Conservation (phyloP, 1,140 invertebrate genomes). For the Chironomus tepperi region DNA sequence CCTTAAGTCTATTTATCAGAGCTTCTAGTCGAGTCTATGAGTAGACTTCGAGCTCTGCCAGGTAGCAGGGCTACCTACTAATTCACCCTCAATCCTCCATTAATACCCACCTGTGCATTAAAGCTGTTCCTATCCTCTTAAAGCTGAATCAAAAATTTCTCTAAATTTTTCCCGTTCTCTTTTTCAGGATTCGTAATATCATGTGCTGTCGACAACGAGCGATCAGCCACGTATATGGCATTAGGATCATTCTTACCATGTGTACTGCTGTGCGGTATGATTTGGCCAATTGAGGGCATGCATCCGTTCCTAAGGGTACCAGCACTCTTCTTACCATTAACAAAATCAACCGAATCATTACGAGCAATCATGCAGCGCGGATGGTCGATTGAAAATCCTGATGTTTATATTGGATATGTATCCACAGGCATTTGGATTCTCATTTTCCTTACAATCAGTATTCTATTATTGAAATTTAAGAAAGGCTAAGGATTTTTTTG, state of each 20-base stretch:
- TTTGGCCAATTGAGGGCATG: constrained; percentile 70
- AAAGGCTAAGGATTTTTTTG: constrained; percentile 53
- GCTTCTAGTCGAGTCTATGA: too few species aligned
- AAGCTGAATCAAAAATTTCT: constrained; percentile 11
- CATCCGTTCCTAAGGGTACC: constrained; percentile 66
- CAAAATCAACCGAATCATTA: constrained; percentile 86
- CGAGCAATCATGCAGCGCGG: constrained; percentile 79
- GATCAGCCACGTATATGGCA: constrained; percentile 85
- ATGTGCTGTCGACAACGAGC: constrained; percentile 76
- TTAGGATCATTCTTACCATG: constrained; percentile 90
- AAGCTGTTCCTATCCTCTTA: constrained; percentile 19
- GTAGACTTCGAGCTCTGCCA: too few species aligned
- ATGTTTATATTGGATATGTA: constrained; percentile 80
- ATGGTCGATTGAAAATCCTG: constrained; percentile 65
- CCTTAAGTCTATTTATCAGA: too few species aligned
- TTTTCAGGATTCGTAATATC: constrained; percentile 76
- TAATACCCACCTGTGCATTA: too few species aligned
- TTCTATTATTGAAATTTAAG: constrained; percentile 72
- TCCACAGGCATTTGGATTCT: constrained; percentile 77
- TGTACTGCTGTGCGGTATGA: constrained; percentile 78
- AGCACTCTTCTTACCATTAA: constrained; percentile 75
- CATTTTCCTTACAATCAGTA: constrained; percentile 68
- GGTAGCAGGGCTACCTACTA: too few species aligned
- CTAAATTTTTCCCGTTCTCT: constrained; percentile 26
- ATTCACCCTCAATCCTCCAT: too few species aligned